phyloP scores from a whole-genome alignment of 2,888 invertebrate genomes.

The Polia nebulosa region DNA sequence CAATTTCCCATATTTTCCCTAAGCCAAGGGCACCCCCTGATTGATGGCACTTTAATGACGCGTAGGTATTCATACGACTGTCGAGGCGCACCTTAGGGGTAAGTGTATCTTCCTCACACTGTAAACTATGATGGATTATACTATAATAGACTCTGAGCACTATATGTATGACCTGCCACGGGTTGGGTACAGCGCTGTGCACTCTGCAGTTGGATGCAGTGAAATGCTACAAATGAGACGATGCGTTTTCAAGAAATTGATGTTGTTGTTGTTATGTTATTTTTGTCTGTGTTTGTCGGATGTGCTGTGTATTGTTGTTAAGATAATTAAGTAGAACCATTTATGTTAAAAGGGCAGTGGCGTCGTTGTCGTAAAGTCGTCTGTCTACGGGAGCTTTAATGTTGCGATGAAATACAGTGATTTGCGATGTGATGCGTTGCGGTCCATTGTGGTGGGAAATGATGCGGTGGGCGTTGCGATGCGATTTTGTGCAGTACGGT shows the following conservation, averaged over 20 bases:
- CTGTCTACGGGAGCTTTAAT: no score
- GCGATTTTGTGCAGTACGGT: neutral
- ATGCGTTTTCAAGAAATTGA: neutral
- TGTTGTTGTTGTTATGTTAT: no score
- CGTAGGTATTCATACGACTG: no score
- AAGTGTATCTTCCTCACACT: neutral
- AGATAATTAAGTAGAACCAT: no score
- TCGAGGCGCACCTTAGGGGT: neutral
- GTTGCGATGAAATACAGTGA: neutral
- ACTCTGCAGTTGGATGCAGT: neutral
- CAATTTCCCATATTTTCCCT: neutral
- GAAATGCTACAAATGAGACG: neutral
- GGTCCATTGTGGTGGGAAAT: neutral
- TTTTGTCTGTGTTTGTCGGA: no score
- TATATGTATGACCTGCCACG: no score
- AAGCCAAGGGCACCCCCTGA: neutral
- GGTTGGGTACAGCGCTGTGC: neutral
- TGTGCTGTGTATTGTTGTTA: no score
- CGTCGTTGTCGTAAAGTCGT: no score
- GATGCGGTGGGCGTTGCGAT: neutral
- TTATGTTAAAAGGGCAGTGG: no score
- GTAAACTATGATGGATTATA: slow-evolving; percentile 15
- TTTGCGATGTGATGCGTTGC: neutral
- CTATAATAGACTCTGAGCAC: neutral
- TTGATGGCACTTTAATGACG: neutral